phyloP scores from a whole-genome alignment of 2,797 vertebrate genomes.

The Enteromius fasciolatus region DNA sequence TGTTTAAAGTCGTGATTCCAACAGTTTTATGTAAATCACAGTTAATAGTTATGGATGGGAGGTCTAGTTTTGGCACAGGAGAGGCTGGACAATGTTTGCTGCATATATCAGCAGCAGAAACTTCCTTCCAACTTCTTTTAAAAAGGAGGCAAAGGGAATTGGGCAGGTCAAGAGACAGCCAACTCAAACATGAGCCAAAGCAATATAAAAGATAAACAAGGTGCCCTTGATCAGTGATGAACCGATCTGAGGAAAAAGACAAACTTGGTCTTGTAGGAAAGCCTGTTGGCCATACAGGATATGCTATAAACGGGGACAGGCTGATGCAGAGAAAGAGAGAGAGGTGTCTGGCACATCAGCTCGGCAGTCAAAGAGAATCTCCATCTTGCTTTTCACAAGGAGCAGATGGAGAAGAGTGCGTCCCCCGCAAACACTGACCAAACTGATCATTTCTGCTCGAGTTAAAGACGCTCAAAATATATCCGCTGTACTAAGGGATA shows the following conservation, averaged over 20 bases:
- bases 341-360: slow-evolving; percentile 36
- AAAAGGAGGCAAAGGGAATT: slow-evolving; percentile 33
- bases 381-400: slow-evolving; percentile 26
- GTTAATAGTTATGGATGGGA: slow-evolving; percentile 42
- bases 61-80: slow-evolving; percentile 29
- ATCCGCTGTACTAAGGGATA: slow-evolving; percentile 13
- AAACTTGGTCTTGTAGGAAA: slow-evolving; percentile 22
- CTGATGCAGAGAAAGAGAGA: slow-evolving; percentile 1
- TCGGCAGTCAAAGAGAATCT: slow-evolving; percentile 23
- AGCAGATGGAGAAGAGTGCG: slow-evolving; percentile 7
- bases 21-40: slow-evolving; percentile 45
- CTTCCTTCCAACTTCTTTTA: slow-evolving; percentile 41
- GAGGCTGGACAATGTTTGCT: slow-evolving; percentile 22
- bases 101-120: slow-evolving; percentile 42
- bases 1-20: slow-evolving; percentile 48
- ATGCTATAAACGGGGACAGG: slow-evolving; percentile 3
- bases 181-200: slow-evolving; percentile 35
- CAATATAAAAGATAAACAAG: slow-evolving; percentile 37
- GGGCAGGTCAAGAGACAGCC: slow-evolving; percentile 36
- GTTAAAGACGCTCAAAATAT: slow-evolving; percentile 8
- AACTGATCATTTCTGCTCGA: not conserved
- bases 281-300: slow-evolving; percentile 15
- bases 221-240: slow-evolving; percentile 43
- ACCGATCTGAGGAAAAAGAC: slow-evolving; percentile 33
- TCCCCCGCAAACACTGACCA: not conserved